Evolutionary conservation across 2,888 invertebrate species (phyloP).

Genomic region (Sarcophaga subvicina): DNA sequence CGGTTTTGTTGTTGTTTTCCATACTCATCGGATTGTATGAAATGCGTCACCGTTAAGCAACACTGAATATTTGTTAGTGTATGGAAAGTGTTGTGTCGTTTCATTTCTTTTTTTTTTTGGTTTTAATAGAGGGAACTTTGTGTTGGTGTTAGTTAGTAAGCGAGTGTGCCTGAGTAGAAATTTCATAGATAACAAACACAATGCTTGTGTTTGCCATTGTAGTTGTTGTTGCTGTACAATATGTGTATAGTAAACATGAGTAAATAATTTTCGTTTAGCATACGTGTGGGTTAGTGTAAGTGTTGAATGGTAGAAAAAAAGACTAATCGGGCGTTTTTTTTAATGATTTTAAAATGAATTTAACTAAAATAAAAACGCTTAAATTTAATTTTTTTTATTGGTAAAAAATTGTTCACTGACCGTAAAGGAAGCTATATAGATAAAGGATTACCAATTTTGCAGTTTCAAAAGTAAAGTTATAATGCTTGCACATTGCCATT

Average conservation of each 20-base stretch:
- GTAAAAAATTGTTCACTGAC: too few relatives aligned
- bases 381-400: not conserved
- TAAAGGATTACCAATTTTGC: too few relatives aligned
- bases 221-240: not conserved
- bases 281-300: not conserved
- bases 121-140: not conserved
- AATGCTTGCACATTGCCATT: too few relatives aligned
- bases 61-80: conserved; percentile 23
- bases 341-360: not conserved
- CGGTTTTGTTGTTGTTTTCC: conserved; percentile 19
- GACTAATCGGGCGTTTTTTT: not conserved
- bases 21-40: not conserved
- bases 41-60: conserved; percentile 58
- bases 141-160: not conserved
- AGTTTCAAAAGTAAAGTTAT: too few relatives aligned
- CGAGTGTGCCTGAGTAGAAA: conserved; percentile 3
- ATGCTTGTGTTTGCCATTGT: not conserved
- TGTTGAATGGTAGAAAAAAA: not conserved
- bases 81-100: not conserved
- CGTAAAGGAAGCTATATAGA: too few relatives aligned
- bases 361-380: not conserved
- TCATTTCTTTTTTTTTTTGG: not conserved
- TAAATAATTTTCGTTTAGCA: not conserved
- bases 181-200: not conserved
- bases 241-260: not conserved